Conservation (phyloP, 2,888 invertebrate genomes). For the Orchestes rusci region DNA sequence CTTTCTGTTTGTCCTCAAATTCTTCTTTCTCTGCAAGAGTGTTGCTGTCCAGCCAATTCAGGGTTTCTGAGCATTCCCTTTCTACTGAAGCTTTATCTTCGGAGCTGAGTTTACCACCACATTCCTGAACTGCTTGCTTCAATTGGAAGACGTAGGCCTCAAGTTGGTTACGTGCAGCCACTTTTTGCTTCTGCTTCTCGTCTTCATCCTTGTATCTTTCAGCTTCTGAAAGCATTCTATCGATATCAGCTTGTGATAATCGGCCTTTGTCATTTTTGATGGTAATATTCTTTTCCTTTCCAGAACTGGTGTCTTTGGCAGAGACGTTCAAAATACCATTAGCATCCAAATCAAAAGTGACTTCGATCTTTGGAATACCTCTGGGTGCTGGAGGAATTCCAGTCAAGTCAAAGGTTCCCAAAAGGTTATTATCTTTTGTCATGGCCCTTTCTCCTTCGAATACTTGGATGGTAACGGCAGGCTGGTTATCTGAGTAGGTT, state of each 20-base stretch:
- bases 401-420: slow-evolving; percentile 58
- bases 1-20: slow-evolving; percentile 53
- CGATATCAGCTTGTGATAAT: slow-evolving; percentile 73
- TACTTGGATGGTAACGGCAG: slow-evolving; percentile 53
- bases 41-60: slow-evolving; percentile 67
- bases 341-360: too few species aligned
- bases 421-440: slow-evolving; percentile 72
- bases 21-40: slow-evolving; percentile 56
- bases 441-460: slow-evolving; percentile 68
- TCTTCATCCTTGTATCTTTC: slow-evolving; percentile 68
- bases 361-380: slow-evolving; percentile 61
- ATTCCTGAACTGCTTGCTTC: slow-evolving; percentile 62
- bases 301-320: slow-evolving; percentile 53
- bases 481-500: slow-evolving; percentile 62
- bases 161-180: slow-evolving; percentile 62
- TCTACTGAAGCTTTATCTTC: slow-evolving; percentile 43
- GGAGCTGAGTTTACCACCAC: slow-evolving; percentile 54
- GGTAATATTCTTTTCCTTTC: slow-evolving; percentile 65
- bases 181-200: slow-evolving; percentile 58
- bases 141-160: slow-evolving; percentile 63
- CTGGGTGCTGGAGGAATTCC: slow-evolving; percentile 66
- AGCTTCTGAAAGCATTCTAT: slow-evolving; percentile 69
- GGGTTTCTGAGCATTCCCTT: slow-evolving; percentile 51
- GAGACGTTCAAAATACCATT: slow-evolving; percentile 61
- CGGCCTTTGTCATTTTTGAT: slow-evolving; percentile 80